Evolutionary conservation across 2,797 vertebrate species (phyloP), one percentile per base, ranked within the genome.

Genomic region (Peromyscus aztecus): DNA sequence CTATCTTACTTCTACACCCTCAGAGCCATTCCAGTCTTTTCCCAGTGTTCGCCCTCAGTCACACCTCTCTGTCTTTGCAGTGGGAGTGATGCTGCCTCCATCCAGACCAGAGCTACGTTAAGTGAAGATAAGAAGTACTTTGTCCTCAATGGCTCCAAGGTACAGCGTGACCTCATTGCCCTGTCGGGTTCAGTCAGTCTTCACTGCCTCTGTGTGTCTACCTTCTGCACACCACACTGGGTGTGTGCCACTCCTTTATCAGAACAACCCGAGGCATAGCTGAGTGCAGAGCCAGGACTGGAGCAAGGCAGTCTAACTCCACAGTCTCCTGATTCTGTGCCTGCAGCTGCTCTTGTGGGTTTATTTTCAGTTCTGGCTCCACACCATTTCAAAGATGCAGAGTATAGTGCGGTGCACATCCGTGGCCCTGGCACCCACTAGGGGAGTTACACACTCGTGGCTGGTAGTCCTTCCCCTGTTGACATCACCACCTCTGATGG

Each of bases 71-170:
- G 40, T 86, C 73, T 97, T 94, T 97, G 90, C 98, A 99, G 99
- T 96, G 99, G 99, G 73, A 99, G 99, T 31, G 99, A 99, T 90
- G 99, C 99, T 4, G 99, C 99, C 0, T 99, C 99, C 87, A 99
- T 99, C 97, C 99, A 99, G 98, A 99, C 99, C 43, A 99, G 99
- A 57, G 99, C 99, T 16, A 99, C 98, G 0, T 96, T 99, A 83
- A 99, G 99, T 75, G 99, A 99, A 69, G 99, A 99, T 49, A 99
- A 99, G 59, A 99, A 98, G 63, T 97, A 99, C 97, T 99, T 98
- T 95, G 46, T 99, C 37, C 91, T 99, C 86, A 99, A 97, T 4
- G 99, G 99, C 85, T 99, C 99, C 52, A 99, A 99, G 99, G 99
- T 99, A 98, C 5, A 46, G 43, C 5, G 1, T 8, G n/a, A 24